Percentiles rank a stretch among this genome's conserved stretches.
phyloP scores from a whole-genome alignment of 2,797 vertebrate species.

The Schizothorax lantsangensis region DNA sequence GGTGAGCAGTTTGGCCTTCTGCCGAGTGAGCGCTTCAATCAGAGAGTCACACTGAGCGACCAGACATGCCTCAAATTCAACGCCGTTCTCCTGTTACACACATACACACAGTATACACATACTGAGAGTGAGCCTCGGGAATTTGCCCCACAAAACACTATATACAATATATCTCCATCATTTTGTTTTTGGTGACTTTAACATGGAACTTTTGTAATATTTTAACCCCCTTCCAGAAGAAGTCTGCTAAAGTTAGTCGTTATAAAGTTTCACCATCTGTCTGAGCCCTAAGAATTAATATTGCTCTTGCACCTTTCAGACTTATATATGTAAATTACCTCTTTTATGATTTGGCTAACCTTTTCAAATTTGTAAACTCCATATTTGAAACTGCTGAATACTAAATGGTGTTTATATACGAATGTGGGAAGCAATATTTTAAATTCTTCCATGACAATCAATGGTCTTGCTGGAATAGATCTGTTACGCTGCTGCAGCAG shows the following conservation, averaged over 20 bases:
- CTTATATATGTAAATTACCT: not conserved
- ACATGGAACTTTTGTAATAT: not conserved
- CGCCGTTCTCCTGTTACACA: constrained; percentile 88
- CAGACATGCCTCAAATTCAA: constrained; percentile 96
- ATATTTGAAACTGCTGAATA: not conserved
- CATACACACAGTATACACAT: constrained; percentile 50
- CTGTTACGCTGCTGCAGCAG: not conserved
- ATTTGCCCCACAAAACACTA: not conserved
- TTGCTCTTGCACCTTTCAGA: not conserved
- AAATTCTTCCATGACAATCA: not conserved
- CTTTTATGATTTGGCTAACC: not conserved
- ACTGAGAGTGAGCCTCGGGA: not conserved
- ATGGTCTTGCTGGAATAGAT: not conserved
- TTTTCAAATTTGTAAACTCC: not conserved
- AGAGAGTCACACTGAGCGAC: constrained; percentile 97
- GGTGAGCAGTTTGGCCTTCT: constrained; percentile 97
- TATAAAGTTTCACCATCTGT: no score
- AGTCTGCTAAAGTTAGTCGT: not conserved
- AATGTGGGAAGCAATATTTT: not conserved
- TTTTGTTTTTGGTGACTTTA: not conserved
- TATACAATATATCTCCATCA: not conserved
- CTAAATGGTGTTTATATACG: not conserved
- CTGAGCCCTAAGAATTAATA: not conserved
- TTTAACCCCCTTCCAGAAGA: not conserved
- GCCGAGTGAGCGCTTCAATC: constrained; percentile 92